These are phyloP conservation scores for Oreochromis spilurus DNA, from an alignment of 2,113 vertebrate genomes.

Conservation along the genomic window DNA sequence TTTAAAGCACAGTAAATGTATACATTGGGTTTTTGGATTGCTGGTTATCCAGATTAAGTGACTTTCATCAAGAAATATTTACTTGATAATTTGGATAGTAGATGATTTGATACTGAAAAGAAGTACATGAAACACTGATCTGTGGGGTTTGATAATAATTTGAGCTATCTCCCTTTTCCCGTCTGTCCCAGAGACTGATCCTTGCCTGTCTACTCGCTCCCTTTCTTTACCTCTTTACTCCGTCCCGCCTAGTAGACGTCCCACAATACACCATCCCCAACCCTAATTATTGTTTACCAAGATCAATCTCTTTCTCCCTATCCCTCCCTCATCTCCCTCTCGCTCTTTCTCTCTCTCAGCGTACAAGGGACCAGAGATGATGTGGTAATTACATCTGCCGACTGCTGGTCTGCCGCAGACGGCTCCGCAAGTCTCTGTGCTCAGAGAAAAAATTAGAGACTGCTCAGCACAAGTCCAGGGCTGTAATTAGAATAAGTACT, in stretches of 20 bases:
- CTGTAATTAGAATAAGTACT: constrained; percentile 69
- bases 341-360: constrained; percentile 14
- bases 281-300: constrained; percentile 74
- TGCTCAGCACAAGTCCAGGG: constrained; percentile 53
- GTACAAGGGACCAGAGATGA: constrained; percentile 60
- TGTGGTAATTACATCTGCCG: constrained; percentile 72
- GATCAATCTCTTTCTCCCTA: constrained; percentile 46
- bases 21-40: not conserved
- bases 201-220: constrained; percentile 13
- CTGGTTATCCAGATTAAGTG: not conserved
- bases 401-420: constrained; percentile 66
- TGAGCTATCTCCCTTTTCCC: not conserved
- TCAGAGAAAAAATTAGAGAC: constrained; percentile 66
- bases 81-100: not conserved
- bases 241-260: constrained; percentile 46
- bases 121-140: not conserved
- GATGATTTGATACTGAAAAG: not conserved
- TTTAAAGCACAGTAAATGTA: not conserved
- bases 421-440: constrained; percentile 62
- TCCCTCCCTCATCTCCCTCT: constrained; percentile 1
- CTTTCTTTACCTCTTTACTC: constrained; percentile 20
- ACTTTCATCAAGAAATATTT: not conserved
- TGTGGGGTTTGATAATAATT: not conserved
- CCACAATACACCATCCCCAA: constrained; percentile 57
- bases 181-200: constrained; percentile 1